A percentile compares a stretch with the other conserved stretches of the same genome.
Evolutionary conservation across 2,888 invertebrate species (phyloP).

Genomic region (Herminia tarsipennalis): DNA sequence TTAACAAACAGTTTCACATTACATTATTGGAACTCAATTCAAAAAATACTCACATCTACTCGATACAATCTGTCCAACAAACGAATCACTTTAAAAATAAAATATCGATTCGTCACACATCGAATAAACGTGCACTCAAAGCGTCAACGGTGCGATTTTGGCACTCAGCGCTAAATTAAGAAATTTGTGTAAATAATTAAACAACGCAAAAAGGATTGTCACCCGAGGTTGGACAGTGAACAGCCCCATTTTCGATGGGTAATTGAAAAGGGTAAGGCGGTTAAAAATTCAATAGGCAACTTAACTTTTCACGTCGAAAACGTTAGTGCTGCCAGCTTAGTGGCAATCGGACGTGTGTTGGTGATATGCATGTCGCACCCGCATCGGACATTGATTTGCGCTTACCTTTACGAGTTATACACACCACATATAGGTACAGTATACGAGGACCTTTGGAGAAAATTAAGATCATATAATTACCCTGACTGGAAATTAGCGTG

Average conservation of each 20-base stretch:
- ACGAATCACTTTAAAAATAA: conserved; percentile 11
- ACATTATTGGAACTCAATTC: no score
- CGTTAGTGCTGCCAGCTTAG: conserved; percentile 34
- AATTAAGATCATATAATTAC: no score
- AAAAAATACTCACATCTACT: no score
- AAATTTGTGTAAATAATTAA: conserved; percentile 82
- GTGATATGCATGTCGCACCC: background rate
- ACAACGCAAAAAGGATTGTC: conserved; percentile 82
- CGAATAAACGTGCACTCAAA: conserved; percentile 46
- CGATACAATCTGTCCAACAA: background rate
- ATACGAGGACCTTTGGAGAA: no score
- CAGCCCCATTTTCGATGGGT: conserved; percentile 79
- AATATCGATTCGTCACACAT: conserved; percentile 16
- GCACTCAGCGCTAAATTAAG: conserved; percentile 78
- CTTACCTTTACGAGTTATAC: no score
- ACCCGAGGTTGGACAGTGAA: conserved; percentile 78
- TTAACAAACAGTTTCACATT: no score
- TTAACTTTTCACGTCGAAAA: conserved; percentile 63
- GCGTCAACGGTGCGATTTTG: conserved; percentile 56
- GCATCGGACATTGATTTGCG: no score
- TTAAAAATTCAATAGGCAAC: conserved; percentile 80
- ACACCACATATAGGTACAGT: no score
- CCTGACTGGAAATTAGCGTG: no score
- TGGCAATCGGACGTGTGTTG: conserved; percentile 10
- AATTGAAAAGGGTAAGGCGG: conserved; percentile 82